Evolutionary conservation across 2,797 vertebrate genomes (phyloP).

Genomic region (Arremon aurantiirostris): DNA sequence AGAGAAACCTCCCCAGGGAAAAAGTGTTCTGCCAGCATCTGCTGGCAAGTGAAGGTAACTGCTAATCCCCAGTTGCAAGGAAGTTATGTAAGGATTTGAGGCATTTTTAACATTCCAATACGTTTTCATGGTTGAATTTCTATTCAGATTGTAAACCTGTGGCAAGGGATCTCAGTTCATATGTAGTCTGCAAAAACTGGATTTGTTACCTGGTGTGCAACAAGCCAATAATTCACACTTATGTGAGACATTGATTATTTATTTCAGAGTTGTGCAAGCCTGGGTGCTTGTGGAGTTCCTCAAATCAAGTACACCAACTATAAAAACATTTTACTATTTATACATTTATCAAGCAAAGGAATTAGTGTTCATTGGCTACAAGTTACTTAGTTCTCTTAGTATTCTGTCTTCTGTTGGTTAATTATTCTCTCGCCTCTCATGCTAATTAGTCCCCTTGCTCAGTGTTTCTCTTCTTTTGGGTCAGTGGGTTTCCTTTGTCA

Average conservation of each 20-base stretch:
- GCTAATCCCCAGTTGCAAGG: slow-evolving; percentile 16
- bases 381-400: background rate
- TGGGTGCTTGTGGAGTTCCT: background rate
- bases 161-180: background rate
- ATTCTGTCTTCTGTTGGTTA: background rate
- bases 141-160: background rate
- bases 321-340: background rate
- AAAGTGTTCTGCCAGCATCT: slow-evolving; percentile 53
- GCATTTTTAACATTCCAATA: background rate
- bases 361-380: background rate
- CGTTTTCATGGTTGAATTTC: background rate
- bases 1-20: slow-evolving; percentile 39
- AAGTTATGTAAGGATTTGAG: background rate
- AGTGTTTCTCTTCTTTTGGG: background rate
- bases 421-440: background rate
- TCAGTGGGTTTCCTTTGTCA: background rate
- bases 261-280: background rate
- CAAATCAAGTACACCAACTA: background rate
- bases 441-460: background rate
- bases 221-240: background rate
- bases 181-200: background rate
- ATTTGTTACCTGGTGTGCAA: background rate
- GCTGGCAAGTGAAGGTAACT: slow-evolving; percentile 27
- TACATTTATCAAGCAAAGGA: background rate
- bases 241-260: background rate